Percentiles rank a stretch among this genome's conserved stretches.
phyloP scores from a whole-genome alignment of 2,113 vertebrate species.

The Tursiops truncatus region DNA sequence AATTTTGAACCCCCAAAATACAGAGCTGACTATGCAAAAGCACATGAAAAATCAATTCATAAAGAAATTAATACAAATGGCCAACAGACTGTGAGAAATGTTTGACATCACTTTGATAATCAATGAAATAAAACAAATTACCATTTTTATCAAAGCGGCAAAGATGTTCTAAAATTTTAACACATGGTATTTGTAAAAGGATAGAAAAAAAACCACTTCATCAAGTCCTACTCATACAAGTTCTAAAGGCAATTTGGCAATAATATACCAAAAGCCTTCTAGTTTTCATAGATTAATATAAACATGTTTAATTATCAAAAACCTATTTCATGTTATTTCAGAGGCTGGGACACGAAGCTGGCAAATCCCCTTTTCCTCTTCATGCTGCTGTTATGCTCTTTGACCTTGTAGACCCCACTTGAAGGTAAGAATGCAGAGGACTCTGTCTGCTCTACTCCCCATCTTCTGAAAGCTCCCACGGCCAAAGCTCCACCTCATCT shows the following conservation, averaged over 20 bases:
- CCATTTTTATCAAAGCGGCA: not conserved
- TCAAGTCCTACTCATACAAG: not conserved
- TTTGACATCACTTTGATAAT: not conserved
- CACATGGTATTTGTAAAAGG: not conserved
- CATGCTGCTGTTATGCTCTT: too few species aligned
- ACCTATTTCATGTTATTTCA: not conserved
- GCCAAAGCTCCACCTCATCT: not conserved
- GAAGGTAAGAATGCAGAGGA: not conserved
- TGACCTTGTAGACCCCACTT: not conserved
- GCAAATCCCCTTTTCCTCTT: not conserved
- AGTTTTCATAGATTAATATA: not conserved
- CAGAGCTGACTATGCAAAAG: not conserved
- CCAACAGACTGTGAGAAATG: not conserved
- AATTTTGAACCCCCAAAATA: not conserved
- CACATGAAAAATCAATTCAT: not conserved
- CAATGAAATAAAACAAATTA: not conserved
- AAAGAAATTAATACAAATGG: not conserved
- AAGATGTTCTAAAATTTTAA: not conserved
- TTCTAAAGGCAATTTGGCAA: not conserved
- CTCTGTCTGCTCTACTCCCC: not conserved
- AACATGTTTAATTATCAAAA: not conserved
- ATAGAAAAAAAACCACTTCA: not conserved
- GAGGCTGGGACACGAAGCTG: not conserved
- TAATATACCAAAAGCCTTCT: not conserved
- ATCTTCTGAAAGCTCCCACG: not conserved